Percentiles rank a stretch among this genome's conserved stretches.
Evolutionary conservation across 2,113 vertebrate species (phyloP).

Genomic region (Boleophthalmus pectinirostris): DNA sequence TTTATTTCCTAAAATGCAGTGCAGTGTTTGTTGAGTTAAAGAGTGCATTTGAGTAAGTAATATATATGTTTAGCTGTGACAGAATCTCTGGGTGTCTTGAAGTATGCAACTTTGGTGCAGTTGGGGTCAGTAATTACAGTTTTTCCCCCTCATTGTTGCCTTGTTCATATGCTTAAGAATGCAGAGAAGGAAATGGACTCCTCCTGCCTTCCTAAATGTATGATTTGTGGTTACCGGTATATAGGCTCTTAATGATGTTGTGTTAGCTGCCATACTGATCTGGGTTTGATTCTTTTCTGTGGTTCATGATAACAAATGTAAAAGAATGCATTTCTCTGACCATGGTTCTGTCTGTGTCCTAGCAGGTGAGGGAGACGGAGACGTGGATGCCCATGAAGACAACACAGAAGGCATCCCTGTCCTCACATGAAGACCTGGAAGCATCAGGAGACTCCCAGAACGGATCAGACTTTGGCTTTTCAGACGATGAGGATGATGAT

Average conservation of each 20-base stretch:
- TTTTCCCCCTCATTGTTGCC: slow-evolving; percentile 4
- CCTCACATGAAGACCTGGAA: slow-evolving; percentile 14
- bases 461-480: slow-evolving; percentile 67
- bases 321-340: slow-evolving; percentile 9
- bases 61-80: not conserved
- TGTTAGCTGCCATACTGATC: slow-evolving; percentile 1
- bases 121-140: slow-evolving; percentile 11
- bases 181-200: not conserved
- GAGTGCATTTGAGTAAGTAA: not conserved
- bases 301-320: not conserved
- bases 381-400: slow-evolving; percentile 78
- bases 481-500: slow-evolving; percentile 53
- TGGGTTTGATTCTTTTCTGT: not conserved
- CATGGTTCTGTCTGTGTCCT: slow-evolving; percentile 34
- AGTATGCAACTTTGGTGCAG: not conserved
- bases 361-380: slow-evolving; percentile 80
- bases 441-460: slow-evolving; percentile 61
- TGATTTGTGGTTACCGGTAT: not conserved
- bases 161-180: not conserved
- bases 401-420: slow-evolving; percentile 26
- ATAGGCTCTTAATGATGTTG: not conserved
- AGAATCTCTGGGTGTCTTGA: not conserved
- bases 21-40: not conserved
- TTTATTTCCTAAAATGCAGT: not conserved
- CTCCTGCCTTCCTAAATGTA: not conserved